These are phyloP conservation scores for Parus major DNA, from an alignment of 2,113 vertebrate species.

Conservation along the genomic window DNA sequence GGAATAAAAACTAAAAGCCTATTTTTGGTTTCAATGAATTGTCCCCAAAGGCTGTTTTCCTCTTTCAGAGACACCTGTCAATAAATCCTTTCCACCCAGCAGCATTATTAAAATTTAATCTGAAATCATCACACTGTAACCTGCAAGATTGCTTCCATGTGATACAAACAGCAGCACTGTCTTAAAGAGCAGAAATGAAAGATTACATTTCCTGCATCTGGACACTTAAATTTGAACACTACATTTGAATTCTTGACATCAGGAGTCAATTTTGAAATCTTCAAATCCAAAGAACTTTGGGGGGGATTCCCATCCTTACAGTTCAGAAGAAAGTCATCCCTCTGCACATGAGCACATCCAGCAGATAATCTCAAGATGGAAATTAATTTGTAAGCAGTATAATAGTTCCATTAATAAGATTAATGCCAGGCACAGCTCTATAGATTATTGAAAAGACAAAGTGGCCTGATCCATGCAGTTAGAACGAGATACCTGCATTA, in stretches of 20 bases:
- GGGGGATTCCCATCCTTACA: background rate
- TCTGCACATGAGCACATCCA: background rate
- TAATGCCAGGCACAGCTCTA: constrained; percentile 39
- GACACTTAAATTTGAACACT: background rate
- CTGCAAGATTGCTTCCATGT: background rate
- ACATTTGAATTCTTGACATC: background rate
- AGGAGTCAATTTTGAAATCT: background rate
- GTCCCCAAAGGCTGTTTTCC: background rate
- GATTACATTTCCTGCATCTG: background rate
- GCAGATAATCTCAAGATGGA: constrained; percentile 1
- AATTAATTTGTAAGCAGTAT: constrained; percentile 41
- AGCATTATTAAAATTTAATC: background rate
- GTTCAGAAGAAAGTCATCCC: background rate
- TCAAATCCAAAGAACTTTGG: background rate
- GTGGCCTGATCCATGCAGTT: constrained; percentile 38
- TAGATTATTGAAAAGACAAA: constrained; percentile 60
- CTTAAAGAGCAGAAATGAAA: background rate
- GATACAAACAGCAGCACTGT: background rate
- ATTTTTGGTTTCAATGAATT: background rate
- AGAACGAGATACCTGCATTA: constrained; percentile 52
- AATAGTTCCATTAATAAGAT: constrained; percentile 64
- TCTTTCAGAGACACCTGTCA: background rate
- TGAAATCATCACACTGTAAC: background rate
- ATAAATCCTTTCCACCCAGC: background rate
- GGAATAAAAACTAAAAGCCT: background rate